Conservation (phyloP, 2,797 vertebrate genomes). For the Mus minutoides region DNA sequence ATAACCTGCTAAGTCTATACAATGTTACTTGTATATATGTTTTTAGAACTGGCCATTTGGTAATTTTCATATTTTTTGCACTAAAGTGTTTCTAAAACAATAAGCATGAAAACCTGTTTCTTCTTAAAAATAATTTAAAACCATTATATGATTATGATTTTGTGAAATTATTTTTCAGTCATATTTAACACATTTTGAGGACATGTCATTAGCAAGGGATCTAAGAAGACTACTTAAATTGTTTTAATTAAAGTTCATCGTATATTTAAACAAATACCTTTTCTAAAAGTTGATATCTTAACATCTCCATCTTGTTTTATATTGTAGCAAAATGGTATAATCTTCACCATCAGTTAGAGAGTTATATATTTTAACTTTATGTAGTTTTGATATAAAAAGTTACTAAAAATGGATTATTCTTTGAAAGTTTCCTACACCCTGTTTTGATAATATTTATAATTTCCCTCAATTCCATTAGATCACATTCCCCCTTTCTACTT, state of each 20-base stretch:
- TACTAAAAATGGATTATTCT: not conserved
- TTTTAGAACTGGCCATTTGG: not conserved
- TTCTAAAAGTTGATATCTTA: not conserved
- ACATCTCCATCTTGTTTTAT: not conserved
- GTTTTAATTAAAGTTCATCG: not conserved
- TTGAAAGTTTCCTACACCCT: not conserved
- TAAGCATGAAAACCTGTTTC: not conserved
- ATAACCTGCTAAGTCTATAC: not conserved
- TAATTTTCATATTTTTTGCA: not conserved
- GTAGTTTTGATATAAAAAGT: not conserved
- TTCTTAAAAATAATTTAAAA: not conserved
- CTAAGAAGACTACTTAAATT: not conserved
- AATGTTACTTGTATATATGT: not conserved
- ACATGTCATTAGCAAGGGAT: not conserved
- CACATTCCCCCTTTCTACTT: not conserved
- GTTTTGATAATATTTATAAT: not conserved
- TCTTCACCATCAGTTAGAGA: not conserved
- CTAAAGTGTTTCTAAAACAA: not conserved
- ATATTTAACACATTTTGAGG: not conserved
- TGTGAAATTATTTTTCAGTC: not conserved
- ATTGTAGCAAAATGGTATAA: not conserved
- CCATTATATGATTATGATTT: not conserved
- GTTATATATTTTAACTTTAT: not conserved
- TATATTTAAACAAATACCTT: conserved; percentile 23
- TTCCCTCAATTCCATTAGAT: not conserved